A percentile compares a stretch with the other conserved stretches of the same genome.
Conservation (phyloP, 2,113 vertebrate genomes). For the Passer domesticus region DNA sequence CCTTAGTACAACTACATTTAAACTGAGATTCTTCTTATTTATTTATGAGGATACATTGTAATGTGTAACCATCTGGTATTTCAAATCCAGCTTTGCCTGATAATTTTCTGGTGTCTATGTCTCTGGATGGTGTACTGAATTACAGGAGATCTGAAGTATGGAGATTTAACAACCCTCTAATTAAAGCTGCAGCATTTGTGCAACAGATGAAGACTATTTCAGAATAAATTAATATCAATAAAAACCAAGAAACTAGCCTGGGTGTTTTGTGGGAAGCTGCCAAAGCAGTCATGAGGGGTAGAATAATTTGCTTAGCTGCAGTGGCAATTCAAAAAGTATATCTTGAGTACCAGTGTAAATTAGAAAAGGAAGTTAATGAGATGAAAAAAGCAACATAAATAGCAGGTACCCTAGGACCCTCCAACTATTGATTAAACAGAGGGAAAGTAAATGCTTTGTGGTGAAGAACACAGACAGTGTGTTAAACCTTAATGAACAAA, state of each 20-base stretch:
- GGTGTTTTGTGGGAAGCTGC: slow-evolving; percentile 71
- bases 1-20: slow-evolving; percentile 25
- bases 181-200: slow-evolving; percentile 72
- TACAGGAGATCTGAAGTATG: slow-evolving; percentile 71
- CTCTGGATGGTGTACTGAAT: slow-evolving; percentile 67
- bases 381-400: slow-evolving; percentile 68
- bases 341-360: slow-evolving; percentile 65
- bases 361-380: slow-evolving; percentile 72
- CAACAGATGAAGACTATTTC: slow-evolving; percentile 76
- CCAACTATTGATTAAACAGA: slow-evolving; percentile 66
- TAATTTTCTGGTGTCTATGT: slow-evolving; percentile 65
- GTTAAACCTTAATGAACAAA: slow-evolving; percentile 65
- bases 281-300: slow-evolving; percentile 67
- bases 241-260: slow-evolving; percentile 65
- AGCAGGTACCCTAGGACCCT: slow-evolving; percentile 57
- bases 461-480: slow-evolving; percentile 51
- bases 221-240: slow-evolving; percentile 80
- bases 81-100: slow-evolving; percentile 51
- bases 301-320: slow-evolving; percentile 63
- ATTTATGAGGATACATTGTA: slow-evolving; percentile 50
- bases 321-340: slow-evolving; percentile 62
- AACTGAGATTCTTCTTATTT: slow-evolving; percentile 23
- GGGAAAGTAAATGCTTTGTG: slow-evolving; percentile 46
- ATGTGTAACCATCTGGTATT: slow-evolving; percentile 61
- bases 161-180: slow-evolving; percentile 74